Conservation (phyloP, 2,113 vertebrate species). For the Menidia beryllina region DNA sequence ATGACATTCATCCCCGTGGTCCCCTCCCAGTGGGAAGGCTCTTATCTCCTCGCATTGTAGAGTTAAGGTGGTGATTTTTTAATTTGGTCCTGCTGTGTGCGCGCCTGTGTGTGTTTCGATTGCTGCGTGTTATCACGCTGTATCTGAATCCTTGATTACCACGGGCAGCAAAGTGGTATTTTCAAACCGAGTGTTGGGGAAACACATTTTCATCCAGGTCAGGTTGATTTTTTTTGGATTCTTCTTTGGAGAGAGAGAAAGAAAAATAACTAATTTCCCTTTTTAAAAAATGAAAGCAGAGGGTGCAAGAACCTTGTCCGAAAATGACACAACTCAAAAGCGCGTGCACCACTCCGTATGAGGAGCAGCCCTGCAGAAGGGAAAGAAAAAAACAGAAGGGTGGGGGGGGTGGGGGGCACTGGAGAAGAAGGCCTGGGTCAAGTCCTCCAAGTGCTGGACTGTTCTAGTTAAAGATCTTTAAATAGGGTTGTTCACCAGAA, state of each 20-base stretch:
- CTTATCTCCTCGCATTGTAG: not conserved
- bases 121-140: not conserved
- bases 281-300: conserved; percentile 31
- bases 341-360: conserved; percentile 25
- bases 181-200: conserved; percentile 39
- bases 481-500: conserved; percentile 74
- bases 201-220: conserved; percentile 51
- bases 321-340: conserved; percentile 2
- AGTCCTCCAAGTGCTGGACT: conserved; percentile 71
- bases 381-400: conserved; percentile 32
- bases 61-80: not conserved
- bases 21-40: not conserved
- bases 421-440: conserved; percentile 52
- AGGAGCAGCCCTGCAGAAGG: conserved; percentile 21
- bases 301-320: not conserved
- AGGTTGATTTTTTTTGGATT: conserved; percentile 37
- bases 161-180: conserved; percentile 30
- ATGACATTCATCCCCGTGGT: not conserved
- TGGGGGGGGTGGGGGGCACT: conserved; percentile 1
- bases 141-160: conserved; percentile 29
- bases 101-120: not conserved
- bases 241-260: conserved; percentile 18
- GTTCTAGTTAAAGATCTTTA: conserved; percentile 80
- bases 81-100: not conserved
- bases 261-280: not conserved